A percentile compares a stretch with the other conserved stretches of the same genome.
phyloP scores from a whole-genome alignment of 2,113 vertebrate species.

The Argyrosomus japonicus region DNA sequence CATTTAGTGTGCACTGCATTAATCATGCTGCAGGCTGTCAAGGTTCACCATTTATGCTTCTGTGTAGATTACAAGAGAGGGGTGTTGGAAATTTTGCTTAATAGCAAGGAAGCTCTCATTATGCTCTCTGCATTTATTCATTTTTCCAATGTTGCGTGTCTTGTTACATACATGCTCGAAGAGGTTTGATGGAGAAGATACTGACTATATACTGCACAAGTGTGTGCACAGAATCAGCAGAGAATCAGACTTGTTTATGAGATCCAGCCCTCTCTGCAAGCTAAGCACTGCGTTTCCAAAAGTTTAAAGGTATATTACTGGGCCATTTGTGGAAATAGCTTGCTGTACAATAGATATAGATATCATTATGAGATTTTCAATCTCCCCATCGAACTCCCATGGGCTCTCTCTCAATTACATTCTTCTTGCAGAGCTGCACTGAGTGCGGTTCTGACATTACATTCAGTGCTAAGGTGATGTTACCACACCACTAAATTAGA shows the following conservation, averaged over 20 bases:
- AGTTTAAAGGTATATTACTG: slow-evolving; percentile 63
- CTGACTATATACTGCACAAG: slow-evolving; percentile 4
- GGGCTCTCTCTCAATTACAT: slow-evolving; percentile 75
- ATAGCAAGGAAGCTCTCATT: slow-evolving; percentile 61
- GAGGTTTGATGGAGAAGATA: slow-evolving; percentile 16
- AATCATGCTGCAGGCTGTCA: slow-evolving; percentile 77
- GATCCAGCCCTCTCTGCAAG: slow-evolving; percentile 24
- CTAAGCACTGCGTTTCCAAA: slow-evolving; percentile 30
- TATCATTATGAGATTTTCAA: slow-evolving; percentile 67
- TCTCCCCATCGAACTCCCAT: slow-evolving; percentile 67
- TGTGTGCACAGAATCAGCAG: slow-evolving; percentile 12
- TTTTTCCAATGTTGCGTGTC: slow-evolving; percentile 24
- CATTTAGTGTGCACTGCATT: slow-evolving; percentile 80
- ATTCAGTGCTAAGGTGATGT: slow-evolving; percentile 72
- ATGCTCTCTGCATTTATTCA: slow-evolving; percentile 44
- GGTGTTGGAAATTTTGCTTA: slow-evolving; percentile 67
- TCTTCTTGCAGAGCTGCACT: slow-evolving; percentile 47
- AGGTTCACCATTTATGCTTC: slow-evolving; percentile 66
- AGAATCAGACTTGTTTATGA: slow-evolving; percentile 7
- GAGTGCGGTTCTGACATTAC: slow-evolving; percentile 71
- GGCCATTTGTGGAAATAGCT: slow-evolving; percentile 60
- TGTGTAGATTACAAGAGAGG: slow-evolving; percentile 65
- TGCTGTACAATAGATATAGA: slow-evolving; percentile 57
- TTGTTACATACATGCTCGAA: slow-evolving; percentile 28
- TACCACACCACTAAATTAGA: slow-evolving; percentile 69